Conservation (phyloP, 2,797 vertebrate genomes). For the Gobio occitaniae region DNA sequence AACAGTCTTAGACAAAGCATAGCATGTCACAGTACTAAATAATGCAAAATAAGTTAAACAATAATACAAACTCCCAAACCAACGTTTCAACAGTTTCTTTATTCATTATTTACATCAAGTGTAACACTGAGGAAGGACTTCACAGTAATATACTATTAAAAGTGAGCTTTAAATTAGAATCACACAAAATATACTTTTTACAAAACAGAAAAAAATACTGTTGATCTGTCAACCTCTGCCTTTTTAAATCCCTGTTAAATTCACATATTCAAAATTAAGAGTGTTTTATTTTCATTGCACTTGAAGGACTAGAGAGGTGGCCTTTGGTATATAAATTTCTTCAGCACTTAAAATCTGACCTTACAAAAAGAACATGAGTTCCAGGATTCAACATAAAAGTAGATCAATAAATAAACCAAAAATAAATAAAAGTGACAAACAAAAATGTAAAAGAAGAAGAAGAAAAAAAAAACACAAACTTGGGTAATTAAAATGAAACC, state of each 20-base stretch:
- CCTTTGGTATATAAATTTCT: conserved; percentile 84
- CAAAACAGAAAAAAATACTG: conserved; percentile 87
- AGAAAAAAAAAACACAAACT: conserved; percentile 36
- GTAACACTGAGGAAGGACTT: conserved; percentile 98
- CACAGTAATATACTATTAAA: conserved; percentile 95
- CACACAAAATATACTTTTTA: conserved; percentile 93
- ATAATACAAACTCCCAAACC: conserved; percentile 26
- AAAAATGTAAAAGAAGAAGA: conserved; percentile 46
- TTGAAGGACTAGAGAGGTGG: conserved; percentile 79
- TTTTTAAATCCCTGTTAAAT: conserved; percentile 81
- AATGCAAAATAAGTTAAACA: not conserved
- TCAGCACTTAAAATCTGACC: conserved; percentile 70
- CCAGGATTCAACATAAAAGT: conserved; percentile 63
- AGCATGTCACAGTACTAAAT: not conserved
- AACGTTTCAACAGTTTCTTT: conserved; percentile 77
- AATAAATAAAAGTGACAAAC: conserved; percentile 67
- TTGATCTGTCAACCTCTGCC: conserved; percentile 82
- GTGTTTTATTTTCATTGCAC: conserved; percentile 82
- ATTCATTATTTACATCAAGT: conserved; percentile 98
- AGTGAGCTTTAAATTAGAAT: conserved; percentile 98
- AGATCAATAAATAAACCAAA: conserved; percentile 66
- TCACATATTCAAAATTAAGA: conserved; percentile 80
- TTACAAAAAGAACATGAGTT: conserved; percentile 64
- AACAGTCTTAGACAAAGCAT: not conserved
- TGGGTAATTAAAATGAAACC: conserved; percentile 5